Evolutionary conservation across 2,888 invertebrate genomes (phyloP).

Genomic region (Cerastoderma edule): DNA sequence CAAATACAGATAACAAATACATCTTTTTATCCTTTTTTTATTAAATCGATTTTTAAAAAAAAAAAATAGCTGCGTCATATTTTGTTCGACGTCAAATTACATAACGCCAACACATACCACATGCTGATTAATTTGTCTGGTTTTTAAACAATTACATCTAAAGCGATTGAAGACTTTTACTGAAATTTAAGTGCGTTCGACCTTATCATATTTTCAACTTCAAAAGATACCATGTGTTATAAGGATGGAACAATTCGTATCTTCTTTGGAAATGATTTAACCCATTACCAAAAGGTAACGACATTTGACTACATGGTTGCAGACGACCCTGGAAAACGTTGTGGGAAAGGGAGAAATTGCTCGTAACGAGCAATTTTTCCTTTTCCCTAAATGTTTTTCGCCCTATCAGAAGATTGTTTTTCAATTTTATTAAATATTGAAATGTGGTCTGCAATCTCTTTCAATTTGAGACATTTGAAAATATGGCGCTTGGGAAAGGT

Average conservation of each 20-base stretch:
- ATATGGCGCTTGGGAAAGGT: too few relatives aligned
- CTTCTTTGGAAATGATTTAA: too few relatives aligned
- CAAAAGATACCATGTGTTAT: background rate
- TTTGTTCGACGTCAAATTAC: background rate
- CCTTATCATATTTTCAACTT: background rate
- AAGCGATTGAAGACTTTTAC: background rate
- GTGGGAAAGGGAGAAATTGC: too few relatives aligned
- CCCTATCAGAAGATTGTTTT: too few relatives aligned
- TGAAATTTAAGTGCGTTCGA: background rate
- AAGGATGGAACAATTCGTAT: background rate
- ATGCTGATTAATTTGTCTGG: background rate
- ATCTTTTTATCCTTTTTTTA: background rate
- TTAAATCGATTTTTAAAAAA: background rate
- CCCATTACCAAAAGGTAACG: too few relatives aligned
- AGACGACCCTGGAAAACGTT: too few relatives aligned
- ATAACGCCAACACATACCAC: background rate
- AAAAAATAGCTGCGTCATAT: background rate
- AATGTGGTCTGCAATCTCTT: too few relatives aligned
- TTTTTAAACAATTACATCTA: background rate
- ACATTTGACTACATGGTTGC: too few relatives aligned
- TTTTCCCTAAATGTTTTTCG: too few relatives aligned
- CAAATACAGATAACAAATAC: background rate
- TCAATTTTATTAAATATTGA: too few relatives aligned
- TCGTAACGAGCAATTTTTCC: too few relatives aligned
- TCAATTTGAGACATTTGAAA: too few relatives aligned